Conservation (phyloP, 2,888 invertebrate genomes). For the Thymelicus sylvestris region DNA sequence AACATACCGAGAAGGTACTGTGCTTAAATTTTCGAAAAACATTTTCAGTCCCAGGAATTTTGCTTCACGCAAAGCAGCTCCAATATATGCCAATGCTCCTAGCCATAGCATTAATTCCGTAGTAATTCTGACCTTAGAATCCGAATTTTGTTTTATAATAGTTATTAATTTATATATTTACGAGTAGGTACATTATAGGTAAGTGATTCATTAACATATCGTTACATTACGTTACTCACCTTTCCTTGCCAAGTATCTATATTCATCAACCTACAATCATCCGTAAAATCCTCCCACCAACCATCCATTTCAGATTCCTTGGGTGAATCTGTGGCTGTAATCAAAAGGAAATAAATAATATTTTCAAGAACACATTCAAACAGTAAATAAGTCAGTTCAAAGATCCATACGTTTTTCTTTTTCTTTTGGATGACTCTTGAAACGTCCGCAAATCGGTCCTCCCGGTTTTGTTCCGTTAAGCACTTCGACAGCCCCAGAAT, state of each 20-base stretch:
- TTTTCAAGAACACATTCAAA: background rate
- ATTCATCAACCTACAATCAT: conserved; percentile 89
- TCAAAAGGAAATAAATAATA: conserved; percentile 5
- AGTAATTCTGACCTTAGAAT: conserved; percentile 86
- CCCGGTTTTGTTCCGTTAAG: conserved; percentile 64
- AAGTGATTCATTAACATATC: background rate
- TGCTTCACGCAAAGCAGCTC: conserved; percentile 94
- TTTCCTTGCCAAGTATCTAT: conserved; percentile 85
- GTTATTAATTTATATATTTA: too few relatives aligned
- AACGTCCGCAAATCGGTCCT: conserved; percentile 64
- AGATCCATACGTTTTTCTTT: conserved; percentile 67
- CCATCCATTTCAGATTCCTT: conserved; percentile 84
- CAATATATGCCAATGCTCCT: conserved; percentile 93
- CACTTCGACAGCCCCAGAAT: conserved; percentile 68
- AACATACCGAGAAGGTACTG: conserved; percentile 72
- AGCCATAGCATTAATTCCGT: conserved; percentile 92
- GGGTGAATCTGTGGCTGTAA: conserved; percentile 58
- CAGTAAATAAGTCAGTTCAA: background rate
- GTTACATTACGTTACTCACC: conserved; percentile 52
- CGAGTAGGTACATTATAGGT: background rate
- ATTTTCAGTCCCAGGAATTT: conserved; percentile 96
- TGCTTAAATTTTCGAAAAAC: conserved; percentile 97
- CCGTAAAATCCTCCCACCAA: conserved; percentile 90
- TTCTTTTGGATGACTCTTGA: conserved; percentile 76
- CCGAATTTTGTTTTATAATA: background rate